Evolutionary conservation across 2,113 vertebrate genomes (phyloP), one percentile per base, ranked within the genome.

Genomic region (Maccullochella peelii): DNA sequence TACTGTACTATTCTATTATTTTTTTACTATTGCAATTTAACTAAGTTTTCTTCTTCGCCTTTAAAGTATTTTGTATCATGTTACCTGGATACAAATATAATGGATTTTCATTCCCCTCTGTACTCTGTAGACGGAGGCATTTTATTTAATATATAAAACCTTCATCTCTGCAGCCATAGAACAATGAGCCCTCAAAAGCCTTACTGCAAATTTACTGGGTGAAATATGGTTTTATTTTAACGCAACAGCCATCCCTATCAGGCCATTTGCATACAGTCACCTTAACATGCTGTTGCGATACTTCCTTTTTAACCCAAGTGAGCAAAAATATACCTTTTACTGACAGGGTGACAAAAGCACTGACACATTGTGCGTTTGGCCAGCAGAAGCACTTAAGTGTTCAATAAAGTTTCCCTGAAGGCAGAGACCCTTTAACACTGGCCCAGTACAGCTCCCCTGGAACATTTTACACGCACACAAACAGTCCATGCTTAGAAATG

Each of bases 331-430:
- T 36, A 49, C 40, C n/a, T 78, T 83, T 89, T 77, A 88, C 78
- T 50, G 61, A 62, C 52, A 66, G 85, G 59, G 54, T 63, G 68
- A 25, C 77, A 82, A 83, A 82, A 86, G 76, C 77, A 88, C 75
- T 73, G 72, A 85, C 80, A 83, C 91, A 83, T 92, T 89, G 81
- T 86, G n/a, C n/a, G 83, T 86, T 85, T 80, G 82, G 50, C 52
- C 75, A 89, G 79, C 80, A 81, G 76, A 92, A 92, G 93, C 92
- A 95, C 93, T 94, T 95, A 93, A 91, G 93, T 91, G 87, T 91
- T 92, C 91, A 38, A 87, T 90, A 87, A 92, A 83, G 78, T 75
- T 86, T 88, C 93, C 91, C 93, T 68, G 40, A 91, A 91, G 92
- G 83, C 73, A 40, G 6, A 85, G 69, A 93, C 58, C 87, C 89